Evolutionary conservation across 2,888 invertebrate species (phyloP).

Genomic region (Callimorpha dominula): DNA sequence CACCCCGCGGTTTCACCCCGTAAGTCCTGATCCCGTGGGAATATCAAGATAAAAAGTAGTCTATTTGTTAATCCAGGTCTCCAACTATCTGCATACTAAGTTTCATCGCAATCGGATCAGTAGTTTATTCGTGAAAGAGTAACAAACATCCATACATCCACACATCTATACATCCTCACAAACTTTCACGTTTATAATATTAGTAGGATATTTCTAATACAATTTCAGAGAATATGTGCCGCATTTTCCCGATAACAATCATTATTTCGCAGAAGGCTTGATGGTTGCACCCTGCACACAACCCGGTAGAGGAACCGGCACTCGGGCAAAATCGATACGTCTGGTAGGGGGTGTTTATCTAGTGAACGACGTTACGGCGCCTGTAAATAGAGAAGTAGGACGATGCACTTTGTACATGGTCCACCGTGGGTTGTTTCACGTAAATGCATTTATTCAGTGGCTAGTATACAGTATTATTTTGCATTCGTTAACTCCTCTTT

Average conservation of each 20-base stretch:
- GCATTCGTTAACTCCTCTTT: neutral
- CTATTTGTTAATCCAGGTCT: too few relatives aligned
- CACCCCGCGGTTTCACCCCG: too few relatives aligned
- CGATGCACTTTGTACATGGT: slow-evolving; percentile 38
- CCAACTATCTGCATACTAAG: too few relatives aligned
- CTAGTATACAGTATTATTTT: neutral
- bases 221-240: slow-evolving; percentile 31
- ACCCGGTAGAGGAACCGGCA: neutral
- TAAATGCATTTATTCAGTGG: neutral
- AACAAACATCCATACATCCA: too few relatives aligned
- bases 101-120: too few relatives aligned
- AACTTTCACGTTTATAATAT: too few relatives aligned
- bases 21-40: too few relatives aligned
- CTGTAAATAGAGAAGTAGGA: slow-evolving; percentile 38
- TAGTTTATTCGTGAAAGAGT: too few relatives aligned
- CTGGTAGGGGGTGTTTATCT: slow-evolving; percentile 42
- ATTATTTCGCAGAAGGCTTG: slow-evolving; percentile 17
- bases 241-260: slow-evolving; percentile 17
- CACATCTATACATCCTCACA: too few relatives aligned
- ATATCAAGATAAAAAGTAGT: too few relatives aligned
- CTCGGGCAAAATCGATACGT: slow-evolving; percentile 46
- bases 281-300: slow-evolving; percentile 15
- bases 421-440: slow-evolving; percentile 8
- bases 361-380: slow-evolving; percentile 46
- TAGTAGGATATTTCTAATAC: slow-evolving; percentile 11